Percentiles rank a stretch among this genome's conserved stretches.
Conservation (phyloP, 2,888 invertebrate species). For the Apodemia mormo region DNA sequence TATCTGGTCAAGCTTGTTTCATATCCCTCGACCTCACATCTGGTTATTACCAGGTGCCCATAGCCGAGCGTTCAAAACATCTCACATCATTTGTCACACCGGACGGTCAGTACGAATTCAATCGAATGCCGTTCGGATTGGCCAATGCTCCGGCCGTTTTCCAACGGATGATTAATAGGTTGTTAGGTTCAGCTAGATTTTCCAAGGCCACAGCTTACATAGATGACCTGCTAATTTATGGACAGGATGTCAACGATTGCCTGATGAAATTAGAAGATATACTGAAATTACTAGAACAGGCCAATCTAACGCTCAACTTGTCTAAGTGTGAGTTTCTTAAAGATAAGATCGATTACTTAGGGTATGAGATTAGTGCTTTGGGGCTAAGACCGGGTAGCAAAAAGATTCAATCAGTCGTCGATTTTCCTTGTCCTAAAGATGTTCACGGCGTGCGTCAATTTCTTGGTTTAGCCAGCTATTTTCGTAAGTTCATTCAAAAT, state of each 20-base stretch:
- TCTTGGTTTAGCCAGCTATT: background rate
- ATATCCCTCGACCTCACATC: conserved; percentile 45
- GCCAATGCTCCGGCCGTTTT: conserved; percentile 43
- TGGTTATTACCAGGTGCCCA: conserved; percentile 49
- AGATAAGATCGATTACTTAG: conserved; percentile 20
- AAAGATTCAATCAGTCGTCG: too few relatives aligned
- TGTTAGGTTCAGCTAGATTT: conserved; percentile 25
- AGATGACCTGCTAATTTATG: conserved; percentile 33
- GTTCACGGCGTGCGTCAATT: conserved; percentile 14
- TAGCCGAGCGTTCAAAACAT: conserved; percentile 36
- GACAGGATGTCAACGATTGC: background rate
- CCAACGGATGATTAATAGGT: conserved; percentile 28
- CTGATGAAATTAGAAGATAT: conserved; percentile 25
- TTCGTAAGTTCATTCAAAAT: background rate
- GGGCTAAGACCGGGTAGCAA: too few relatives aligned
- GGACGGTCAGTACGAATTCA: conserved; percentile 44
- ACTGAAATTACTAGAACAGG: conserved; percentile 22
- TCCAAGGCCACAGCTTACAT: conserved; percentile 34
- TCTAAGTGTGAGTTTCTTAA: conserved; percentile 25
- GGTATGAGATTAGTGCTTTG: too few relatives aligned
- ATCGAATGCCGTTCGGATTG: conserved; percentile 45
- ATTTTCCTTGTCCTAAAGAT: background rate
- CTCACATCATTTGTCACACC: conserved; percentile 43
- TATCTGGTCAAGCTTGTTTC: conserved; percentile 43
- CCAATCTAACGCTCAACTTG: conserved; percentile 25